Conservation (phyloP, 2,113 vertebrate species). For the Spermophilus dauricus region DNA sequence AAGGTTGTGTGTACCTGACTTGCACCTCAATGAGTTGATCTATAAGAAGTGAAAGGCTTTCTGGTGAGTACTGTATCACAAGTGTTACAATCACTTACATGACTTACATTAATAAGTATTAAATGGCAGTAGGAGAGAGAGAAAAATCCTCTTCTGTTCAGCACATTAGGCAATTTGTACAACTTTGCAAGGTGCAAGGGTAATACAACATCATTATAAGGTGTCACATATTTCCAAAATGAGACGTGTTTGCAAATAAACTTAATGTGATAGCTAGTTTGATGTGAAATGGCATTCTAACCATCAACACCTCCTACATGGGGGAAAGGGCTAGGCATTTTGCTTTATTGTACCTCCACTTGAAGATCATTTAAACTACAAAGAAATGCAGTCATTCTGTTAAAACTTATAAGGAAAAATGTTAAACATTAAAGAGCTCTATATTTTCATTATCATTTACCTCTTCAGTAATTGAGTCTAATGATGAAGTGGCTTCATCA, state of each 20-base stretch:
- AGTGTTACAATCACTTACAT: background rate
- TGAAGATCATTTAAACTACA: conserved; percentile 28
- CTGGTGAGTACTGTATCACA: background rate
- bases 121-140: conserved; percentile 22
- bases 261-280: background rate
- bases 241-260: background rate
- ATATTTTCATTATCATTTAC: conserved; percentile 85
- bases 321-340: background rate
- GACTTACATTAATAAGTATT: conserved; percentile 58
- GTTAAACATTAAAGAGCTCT: conserved; percentile 25
- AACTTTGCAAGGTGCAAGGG: conserved; percentile 13
- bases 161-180: background rate
- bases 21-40: conserved; percentile 55
- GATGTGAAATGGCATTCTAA: background rate
- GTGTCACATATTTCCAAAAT: conserved; percentile 42
- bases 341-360: background rate
- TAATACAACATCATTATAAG: background rate
- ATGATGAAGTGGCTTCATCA: conserved; percentile 98
- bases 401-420: conserved; percentile 40
- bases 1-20: conserved; percentile 22
- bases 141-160: background rate
- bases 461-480: conserved; percentile 99
- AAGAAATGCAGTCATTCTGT: conserved; percentile 43
- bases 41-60: conserved; percentile 26
- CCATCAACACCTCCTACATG: background rate